These are phyloP conservation scores for Archaeoteleia sp. DNA, from an alignment of 2,888 invertebrate species.

Conservation along the genomic window DNA sequence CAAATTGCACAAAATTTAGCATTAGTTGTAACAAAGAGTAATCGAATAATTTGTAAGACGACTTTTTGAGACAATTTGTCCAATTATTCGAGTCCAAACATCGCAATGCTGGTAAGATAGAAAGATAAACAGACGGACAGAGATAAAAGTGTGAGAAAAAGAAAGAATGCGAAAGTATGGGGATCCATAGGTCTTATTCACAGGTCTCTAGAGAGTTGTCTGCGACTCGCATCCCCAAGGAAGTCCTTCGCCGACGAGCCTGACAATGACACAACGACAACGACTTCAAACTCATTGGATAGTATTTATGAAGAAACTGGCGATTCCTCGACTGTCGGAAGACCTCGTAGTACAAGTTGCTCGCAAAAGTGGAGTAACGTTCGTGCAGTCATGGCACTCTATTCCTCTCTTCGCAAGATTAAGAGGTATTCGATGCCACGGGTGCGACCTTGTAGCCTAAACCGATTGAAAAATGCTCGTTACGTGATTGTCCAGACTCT, in stretches of 20 bases:
- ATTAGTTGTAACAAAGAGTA: too few species aligned
- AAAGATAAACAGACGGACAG: constrained; percentile 66
- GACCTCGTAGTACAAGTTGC: constrained; percentile 69
- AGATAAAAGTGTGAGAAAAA: constrained; percentile 50
- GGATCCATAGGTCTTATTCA: constrained; percentile 64
- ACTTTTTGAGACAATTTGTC: constrained; percentile 12
- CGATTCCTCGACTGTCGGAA: constrained; percentile 65
- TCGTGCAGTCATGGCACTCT: constrained; percentile 91
- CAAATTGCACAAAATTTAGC: too few species aligned
- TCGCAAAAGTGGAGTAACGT: constrained; percentile 90
- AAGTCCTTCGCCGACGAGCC: constrained; percentile 64
- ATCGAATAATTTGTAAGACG: background rate
- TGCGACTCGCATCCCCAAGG: constrained; percentile 55
- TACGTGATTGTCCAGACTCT: background rate
- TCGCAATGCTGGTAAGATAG: constrained; percentile 26
- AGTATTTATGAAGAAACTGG: constrained; percentile 66
- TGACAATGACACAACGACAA: constrained; percentile 54
- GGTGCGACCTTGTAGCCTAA: constrained; percentile 27
- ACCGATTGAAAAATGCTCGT: constrained; percentile 9
- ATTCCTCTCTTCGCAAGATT: constrained; percentile 91
- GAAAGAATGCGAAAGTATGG: constrained; percentile 42
- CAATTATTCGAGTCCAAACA: background rate
- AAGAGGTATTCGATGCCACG: constrained; percentile 81
- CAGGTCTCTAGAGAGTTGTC: constrained; percentile 66
- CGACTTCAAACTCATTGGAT: constrained; percentile 69